Percentiles rank a stretch among this genome's conserved stretches.
Evolutionary conservation across 1,140 invertebrate genomes (phyloP).

Genomic region (Popillia japonica): DNA sequence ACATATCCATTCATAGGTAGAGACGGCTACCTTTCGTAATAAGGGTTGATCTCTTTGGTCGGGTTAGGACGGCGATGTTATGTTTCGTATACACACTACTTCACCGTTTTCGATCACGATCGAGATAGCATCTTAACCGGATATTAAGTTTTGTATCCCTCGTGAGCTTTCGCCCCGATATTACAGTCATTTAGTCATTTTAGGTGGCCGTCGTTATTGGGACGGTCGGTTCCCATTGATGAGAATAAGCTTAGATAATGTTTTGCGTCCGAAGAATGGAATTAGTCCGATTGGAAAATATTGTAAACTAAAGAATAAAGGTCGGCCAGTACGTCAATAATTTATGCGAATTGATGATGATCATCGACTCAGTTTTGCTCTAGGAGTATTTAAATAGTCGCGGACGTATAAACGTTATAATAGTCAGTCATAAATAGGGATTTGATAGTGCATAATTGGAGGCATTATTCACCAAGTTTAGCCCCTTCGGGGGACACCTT

Average conservation of each 20-base stretch:
- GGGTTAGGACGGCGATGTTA: neutral
- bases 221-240: neutral
- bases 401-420: no score
- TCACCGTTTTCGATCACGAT: neutral
- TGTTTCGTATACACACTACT: neutral
- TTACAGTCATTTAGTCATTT: neutral
- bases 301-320: no score
- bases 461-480: no score
- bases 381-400: no score
- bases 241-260: neutral
- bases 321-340: no score
- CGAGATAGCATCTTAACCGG: neutral
- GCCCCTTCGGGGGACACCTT: no score
- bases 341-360: no score
- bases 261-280: no score
- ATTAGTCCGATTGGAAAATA: no score
- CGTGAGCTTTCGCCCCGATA: neutral
- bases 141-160: conserved; percentile 12
- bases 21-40: neutral
- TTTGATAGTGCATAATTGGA: no score
- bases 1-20: neutral
- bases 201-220: neutral
- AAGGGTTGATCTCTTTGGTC: neutral
- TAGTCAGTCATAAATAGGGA: no score
- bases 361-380: no score